Evolutionary conservation across 2,113 vertebrate species (phyloP).

Genomic region (Pelvicachromis taeniatus): DNA sequence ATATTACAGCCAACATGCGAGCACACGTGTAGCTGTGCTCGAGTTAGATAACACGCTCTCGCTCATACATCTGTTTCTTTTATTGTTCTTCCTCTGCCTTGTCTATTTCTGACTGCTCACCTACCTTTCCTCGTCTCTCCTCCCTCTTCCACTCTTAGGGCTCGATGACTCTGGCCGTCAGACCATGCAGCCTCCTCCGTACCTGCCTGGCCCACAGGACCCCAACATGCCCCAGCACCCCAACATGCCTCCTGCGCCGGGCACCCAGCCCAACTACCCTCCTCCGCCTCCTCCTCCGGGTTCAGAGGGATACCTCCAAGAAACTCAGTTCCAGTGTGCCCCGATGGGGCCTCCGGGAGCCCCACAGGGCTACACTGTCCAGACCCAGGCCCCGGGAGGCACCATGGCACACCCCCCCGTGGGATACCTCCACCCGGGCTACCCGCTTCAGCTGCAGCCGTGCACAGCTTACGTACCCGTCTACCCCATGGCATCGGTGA

Average conservation of each 20-base stretch:
- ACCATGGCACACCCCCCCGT: slow-evolving; percentile 75
- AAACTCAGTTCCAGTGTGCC: slow-evolving; percentile 77
- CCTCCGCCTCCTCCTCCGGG: slow-evolving; percentile 71
- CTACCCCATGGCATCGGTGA: slow-evolving; percentile 85
- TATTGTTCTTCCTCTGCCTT: slow-evolving; percentile 7
- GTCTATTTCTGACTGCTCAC: slow-evolving; percentile 19
- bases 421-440: slow-evolving; percentile 83
- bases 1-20: neutral
- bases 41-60: slow-evolving; percentile 16
- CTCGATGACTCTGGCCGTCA: slow-evolving; percentile 80
- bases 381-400: slow-evolving; percentile 79
- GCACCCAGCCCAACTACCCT: slow-evolving; percentile 73
- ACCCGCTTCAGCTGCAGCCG: slow-evolving; percentile 88
- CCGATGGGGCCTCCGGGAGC: slow-evolving; percentile 66
- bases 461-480: slow-evolving; percentile 89
- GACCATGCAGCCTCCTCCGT: slow-evolving; percentile 81
- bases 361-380: slow-evolving; percentile 83
- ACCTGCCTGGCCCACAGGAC: slow-evolving; percentile 68
- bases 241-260: slow-evolving; percentile 69
- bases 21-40: neutral
- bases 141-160: slow-evolving; percentile 58
- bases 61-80: neutral
- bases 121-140: neutral
- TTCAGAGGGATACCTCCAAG: slow-evolving; percentile 75
- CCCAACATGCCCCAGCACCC: slow-evolving; percentile 58